Evolutionary conservation across 2,113 vertebrate species (phyloP), one percentile per base, ranked within the genome.

Genomic region (Engystomops pustulosus): DNA sequence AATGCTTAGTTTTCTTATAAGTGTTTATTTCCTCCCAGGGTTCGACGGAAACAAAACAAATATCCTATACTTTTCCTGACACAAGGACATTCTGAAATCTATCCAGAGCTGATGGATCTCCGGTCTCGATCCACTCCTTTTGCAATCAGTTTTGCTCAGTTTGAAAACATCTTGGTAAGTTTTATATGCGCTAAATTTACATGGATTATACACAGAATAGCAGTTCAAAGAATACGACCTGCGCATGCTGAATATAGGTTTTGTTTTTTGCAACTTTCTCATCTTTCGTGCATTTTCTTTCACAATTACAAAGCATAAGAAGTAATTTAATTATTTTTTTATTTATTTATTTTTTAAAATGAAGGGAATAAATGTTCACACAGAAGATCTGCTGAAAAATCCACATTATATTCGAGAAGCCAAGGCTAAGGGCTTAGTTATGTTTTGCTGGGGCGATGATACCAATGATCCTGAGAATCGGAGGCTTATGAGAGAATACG

Each of bases 391-490:
- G 47, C 90, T 99, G 27, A 94, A 91, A 87, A 94, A 96, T 85
- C 95, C 96, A 0, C 88, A 87, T 0, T 94, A 91, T 81, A 92
- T 99, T 68, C 83, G 88, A 20, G 94, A 96, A 6, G 97, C 96
- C 58, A 94, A 95, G 89, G 93, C 95, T 7, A 98, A 97, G 91
- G 96, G 96, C 72, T 91, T 99, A 49, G 96, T 99, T 72, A 93
- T 99, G 49, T 99, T 99, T 89, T 95, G 97, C 55, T 99, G 98
- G 98, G 98, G 98, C 0, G 97, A 99, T 15, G 96, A 98, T 81
- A 96, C 96, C 89, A 99, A 99, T 15, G 93, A 98, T 58, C 95
- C 96, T 0, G 95, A 97, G n/a, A 99, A 91, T 91, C 93, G 98
- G 83, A 95, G 86, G 87, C 95, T 89, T 80, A 87, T 99, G 89